Conservation (phyloP, 2,888 invertebrate species). For the Leucoptera coffeella region DNA sequence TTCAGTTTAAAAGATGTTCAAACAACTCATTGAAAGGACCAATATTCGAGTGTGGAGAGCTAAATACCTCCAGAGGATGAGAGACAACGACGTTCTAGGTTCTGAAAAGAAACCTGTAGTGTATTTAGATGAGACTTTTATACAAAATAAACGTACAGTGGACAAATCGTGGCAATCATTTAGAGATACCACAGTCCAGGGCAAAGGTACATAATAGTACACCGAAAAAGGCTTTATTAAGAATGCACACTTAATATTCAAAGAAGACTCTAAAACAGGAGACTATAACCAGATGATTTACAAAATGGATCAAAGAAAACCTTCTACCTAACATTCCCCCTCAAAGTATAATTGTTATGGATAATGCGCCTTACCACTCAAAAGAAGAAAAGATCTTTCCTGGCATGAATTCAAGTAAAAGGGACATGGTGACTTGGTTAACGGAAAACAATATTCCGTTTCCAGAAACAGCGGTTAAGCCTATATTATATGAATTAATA, state of each 20-base stretch:
- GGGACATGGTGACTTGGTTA: constrained; percentile 7
- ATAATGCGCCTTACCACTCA: not conserved
- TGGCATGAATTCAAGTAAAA: constrained; percentile 6
- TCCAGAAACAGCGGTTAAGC: constrained; percentile 7
- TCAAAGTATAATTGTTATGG: too few species aligned
- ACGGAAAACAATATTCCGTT: constrained; percentile 7
- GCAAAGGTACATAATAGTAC: constrained; percentile 2
- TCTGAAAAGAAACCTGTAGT: too few species aligned
- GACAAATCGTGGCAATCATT: constrained; percentile 3
- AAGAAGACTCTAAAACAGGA: too few species aligned
- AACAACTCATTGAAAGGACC: constrained; percentile 1
- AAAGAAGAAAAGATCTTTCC: not conserved
- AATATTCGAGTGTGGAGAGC: constrained; percentile 1
- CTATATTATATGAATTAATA: constrained; percentile 7
- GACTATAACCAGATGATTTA: too few species aligned
- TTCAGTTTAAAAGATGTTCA: constrained; percentile 1
- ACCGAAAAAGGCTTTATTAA: too few species aligned
- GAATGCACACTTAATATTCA: too few species aligned
- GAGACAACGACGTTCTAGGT: not conserved
- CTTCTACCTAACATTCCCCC: too few species aligned
- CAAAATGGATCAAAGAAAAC: too few species aligned
- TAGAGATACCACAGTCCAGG: not conserved
- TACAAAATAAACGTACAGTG: constrained; percentile 1
- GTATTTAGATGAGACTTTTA: constrained; percentile 3
- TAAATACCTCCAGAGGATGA: not conserved